Evolutionary conservation across 2,888 invertebrate species (phyloP).

Genomic region (Aplocera efformata): DNA sequence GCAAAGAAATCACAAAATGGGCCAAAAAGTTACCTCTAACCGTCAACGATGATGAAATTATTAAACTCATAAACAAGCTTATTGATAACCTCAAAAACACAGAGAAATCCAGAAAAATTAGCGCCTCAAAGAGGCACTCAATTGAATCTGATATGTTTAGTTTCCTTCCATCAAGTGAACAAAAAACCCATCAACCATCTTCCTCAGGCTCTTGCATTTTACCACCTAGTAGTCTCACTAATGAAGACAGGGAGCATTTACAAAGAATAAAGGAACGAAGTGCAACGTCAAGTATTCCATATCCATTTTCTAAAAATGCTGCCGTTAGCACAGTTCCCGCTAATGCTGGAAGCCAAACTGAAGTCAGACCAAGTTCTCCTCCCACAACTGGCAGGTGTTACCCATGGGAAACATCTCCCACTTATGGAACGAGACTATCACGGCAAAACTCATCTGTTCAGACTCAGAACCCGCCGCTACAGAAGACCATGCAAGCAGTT

Average conservation of each 20-base stretch:
- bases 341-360: constrained; percentile 40
- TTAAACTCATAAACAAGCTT: constrained; percentile 30
- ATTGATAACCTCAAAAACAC: constrained; percentile 35
- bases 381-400: too few species aligned
- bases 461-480: constrained; percentile 3
- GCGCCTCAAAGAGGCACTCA: constrained; percentile 22
- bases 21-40: constrained; percentile 40
- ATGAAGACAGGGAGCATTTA: constrained; percentile 42
- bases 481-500: constrained; percentile 11
- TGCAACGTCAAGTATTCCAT: constrained; percentile 3
- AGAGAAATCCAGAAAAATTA: constrained; percentile 33
- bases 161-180: not conserved
- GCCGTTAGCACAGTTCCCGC: constrained; percentile 29
- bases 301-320: constrained; percentile 24
- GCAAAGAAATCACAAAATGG: constrained; percentile 41
- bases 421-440: not conserved
- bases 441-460: constrained; percentile 12
- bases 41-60: constrained; percentile 22
- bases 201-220: constrained; percentile 2
- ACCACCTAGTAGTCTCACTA: constrained; percentile 37
- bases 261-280: constrained; percentile 39
- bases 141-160: constrained; percentile 9
- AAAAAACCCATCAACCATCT: not conserved
- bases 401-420: constrained; percentile 1
- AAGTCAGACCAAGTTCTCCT: too few species aligned